These are phyloP conservation scores for Neodontobutis hainanensis DNA, from an alignment of 2,113 vertebrate species.

Conservation along the genomic window DNA sequence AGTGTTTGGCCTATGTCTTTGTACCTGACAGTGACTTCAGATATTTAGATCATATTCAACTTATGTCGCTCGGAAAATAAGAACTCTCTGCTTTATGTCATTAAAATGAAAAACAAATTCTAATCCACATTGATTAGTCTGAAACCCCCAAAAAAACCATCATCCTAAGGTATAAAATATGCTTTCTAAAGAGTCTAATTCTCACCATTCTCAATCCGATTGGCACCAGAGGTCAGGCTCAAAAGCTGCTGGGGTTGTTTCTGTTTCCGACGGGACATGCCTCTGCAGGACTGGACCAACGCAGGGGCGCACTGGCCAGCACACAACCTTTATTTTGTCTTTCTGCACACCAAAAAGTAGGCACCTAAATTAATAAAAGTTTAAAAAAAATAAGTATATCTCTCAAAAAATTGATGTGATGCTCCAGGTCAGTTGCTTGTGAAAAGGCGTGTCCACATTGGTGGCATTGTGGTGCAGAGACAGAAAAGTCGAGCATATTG, in stretches of 20 bases:
- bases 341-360: constrained; percentile 62
- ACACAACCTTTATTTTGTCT: constrained; percentile 60
- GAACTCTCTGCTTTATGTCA: not conserved
- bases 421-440: constrained; percentile 22
- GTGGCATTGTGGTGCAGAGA: constrained; percentile 52
- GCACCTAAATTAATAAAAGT: constrained; percentile 52
- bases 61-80: not conserved
- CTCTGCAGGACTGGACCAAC: constrained; percentile 57
- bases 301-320: constrained; percentile 58
- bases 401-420: constrained; percentile 30
- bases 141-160: constrained; percentile 5
- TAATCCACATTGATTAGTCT: not conserved
- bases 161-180: constrained; percentile 6
- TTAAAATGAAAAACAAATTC: not conserved
- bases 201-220: constrained; percentile 76
- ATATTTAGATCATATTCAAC: not conserved
- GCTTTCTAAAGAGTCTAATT: constrained; percentile 37
- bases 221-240: constrained; percentile 64
- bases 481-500: constrained; percentile 34
- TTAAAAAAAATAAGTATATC: constrained; percentile 10
- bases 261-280: constrained; percentile 80
- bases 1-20: constrained; percentile 47
- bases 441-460: constrained; percentile 39
- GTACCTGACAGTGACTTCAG: constrained; percentile 32
- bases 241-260: constrained; percentile 78